Evolutionary conservation across 2,888 invertebrate species (phyloP), one percentile per base, ranked within the genome.

Genomic region (Drosophila kuntzei): DNA sequence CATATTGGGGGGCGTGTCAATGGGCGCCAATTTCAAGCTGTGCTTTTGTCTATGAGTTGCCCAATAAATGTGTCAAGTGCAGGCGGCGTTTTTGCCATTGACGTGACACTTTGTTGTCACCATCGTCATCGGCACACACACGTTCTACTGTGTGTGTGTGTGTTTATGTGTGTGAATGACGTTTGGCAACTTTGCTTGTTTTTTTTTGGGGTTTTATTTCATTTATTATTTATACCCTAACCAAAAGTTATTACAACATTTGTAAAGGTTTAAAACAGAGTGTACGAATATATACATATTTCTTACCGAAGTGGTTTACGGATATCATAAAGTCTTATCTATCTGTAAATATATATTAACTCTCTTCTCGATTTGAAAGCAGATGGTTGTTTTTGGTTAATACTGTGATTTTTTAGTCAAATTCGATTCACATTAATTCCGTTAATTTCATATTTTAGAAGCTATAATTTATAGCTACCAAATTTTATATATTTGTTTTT

Each of bases 21-120:
- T 78, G 68, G 69, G 65, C 64, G 69, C 18, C 59, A 22, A 66
- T 60, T 76, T 82, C 83, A 79, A 87, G 85, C 76, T 66, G 49
- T 76, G 85, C 82, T 79, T 87, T 82, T 83, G 86, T 83, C 88
- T 87, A 62, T 66, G 68, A 65, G 85, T 85, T 87, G 79, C 74
- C 88, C 88, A 83, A 83, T 83, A 83, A 87, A 83, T 83, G 88
- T 83, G 82, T 83, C 82, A 83, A 83, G 82, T 87, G 82, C 82
- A 83, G 86, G 69, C 79, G 82, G 82, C 55, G 59, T 62, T 87
- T 84, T 81, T 70, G 88, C 74, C 88, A 87, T 87, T 83, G 82
- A 87, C 82, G 79, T 85, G 82, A 76, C 82, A 80, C 75, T 69
- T 63, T 68, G 65, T 47, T 72, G 67, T 74, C 81, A 69, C 50